Evolutionary conservation across 2,888 invertebrate genomes (phyloP).

Genomic region (Ceratothoa steindachneri): DNA sequence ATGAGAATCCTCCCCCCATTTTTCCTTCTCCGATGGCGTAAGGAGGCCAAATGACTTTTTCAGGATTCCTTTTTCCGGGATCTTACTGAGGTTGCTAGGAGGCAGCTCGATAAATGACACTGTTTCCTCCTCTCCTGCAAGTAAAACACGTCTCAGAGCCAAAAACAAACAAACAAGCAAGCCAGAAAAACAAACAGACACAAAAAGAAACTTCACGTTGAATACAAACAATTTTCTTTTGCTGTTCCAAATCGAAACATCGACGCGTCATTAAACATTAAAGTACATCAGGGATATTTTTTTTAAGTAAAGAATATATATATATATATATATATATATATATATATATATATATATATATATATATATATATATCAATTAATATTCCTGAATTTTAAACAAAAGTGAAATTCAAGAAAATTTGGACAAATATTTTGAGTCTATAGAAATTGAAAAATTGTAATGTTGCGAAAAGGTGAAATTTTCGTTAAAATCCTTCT

Average conservation of each 20-base stretch:
- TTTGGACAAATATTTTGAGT: not conserved
- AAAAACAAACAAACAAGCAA: not conserved
- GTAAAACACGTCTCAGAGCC: conserved; percentile 17
- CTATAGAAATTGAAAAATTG: not conserved
- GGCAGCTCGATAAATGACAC: conserved; percentile 77
- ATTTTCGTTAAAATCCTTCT: no score
- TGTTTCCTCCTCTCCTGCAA: conserved; percentile 67
- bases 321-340: not conserved
- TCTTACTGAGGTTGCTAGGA: conserved; percentile 68
- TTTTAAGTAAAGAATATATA: no score
- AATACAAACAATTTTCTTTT: not conserved
- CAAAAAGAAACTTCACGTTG: not conserved
- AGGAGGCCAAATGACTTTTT: conserved; percentile 67
- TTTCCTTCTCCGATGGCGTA: conserved; percentile 68
- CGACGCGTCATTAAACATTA: no score
- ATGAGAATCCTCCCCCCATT: conserved; percentile 65
- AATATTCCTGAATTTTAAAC: not conserved
- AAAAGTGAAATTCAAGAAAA: not conserved
- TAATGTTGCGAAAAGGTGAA: no score
- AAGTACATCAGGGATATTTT: no score
- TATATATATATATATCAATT: no score
- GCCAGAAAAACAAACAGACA: not conserved
- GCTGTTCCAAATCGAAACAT: not conserved
- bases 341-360: conserved; percentile 22
- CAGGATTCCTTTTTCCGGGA: conserved; percentile 85